Percentiles rank a stretch among this genome's conserved stretches.
These are phyloP conservation scores for Battus philenor DNA, from an alignment of 1,140 invertebrate species.

Conservation along the genomic window DNA sequence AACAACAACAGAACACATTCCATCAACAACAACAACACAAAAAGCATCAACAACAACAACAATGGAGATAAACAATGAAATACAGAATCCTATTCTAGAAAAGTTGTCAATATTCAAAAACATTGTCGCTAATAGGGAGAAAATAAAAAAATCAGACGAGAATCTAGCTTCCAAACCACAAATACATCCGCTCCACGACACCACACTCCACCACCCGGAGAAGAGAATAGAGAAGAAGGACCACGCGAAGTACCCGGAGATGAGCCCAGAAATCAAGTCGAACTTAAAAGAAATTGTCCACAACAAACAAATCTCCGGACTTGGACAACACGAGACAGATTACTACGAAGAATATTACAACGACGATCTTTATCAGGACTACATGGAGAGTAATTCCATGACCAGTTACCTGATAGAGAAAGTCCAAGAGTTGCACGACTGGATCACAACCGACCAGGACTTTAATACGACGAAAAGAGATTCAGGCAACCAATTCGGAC, in stretches of 20 bases:
- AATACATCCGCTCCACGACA: constrained; percentile 54
- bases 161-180: constrained; percentile 48
- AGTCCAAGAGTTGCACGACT: constrained; percentile 73
- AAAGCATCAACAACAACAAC: constrained; percentile 14
- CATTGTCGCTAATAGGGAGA: constrained; percentile 41
- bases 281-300: constrained; percentile 38
- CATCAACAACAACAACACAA: constrained; percentile 17
- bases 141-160: constrained; percentile 26
- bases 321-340: constrained; percentile 26
- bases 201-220: constrained; percentile 40
- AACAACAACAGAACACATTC: constrained; percentile 18
- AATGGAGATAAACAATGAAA: constrained; percentile 36
- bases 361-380: constrained; percentile 61
- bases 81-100: constrained; percentile 41
- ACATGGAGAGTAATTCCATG: constrained; percentile 64
- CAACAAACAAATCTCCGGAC: constrained; percentile 29
- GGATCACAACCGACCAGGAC: constrained; percentile 62
- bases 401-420: constrained; percentile 67
- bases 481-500: constrained; percentile 40
- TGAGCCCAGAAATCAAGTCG: constrained; percentile 47
- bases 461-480: constrained; percentile 31
- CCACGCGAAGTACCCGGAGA: constrained; percentile 29
- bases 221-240: constrained; percentile 66
- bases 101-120: constrained; percentile 62
- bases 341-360: constrained; percentile 63